phyloP scores from a whole-genome alignment of 1,140 invertebrate species.

The Lycorma delicatula region DNA sequence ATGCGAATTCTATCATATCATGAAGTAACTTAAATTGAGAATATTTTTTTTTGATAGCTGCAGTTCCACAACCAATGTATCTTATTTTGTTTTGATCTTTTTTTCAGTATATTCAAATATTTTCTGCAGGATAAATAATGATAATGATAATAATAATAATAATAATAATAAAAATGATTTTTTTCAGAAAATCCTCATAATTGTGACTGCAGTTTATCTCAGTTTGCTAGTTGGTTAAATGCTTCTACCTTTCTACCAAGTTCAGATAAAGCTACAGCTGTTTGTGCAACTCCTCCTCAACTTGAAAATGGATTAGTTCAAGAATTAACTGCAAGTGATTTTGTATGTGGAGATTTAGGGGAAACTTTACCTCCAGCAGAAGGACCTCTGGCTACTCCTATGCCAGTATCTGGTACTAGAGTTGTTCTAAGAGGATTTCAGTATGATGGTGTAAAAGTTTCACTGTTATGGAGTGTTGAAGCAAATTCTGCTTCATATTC shows the following conservation, averaged over 20 bases:
- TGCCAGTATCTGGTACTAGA: slow-evolving; percentile 29
- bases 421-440: slow-evolving; percentile 31
- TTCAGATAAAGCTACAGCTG: slow-evolving; percentile 57
- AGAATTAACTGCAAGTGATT: slow-evolving; percentile 53
- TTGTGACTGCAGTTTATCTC: slow-evolving; percentile 70
- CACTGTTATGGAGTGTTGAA: slow-evolving; percentile 41
- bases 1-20: no score
- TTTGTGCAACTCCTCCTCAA: slow-evolving; percentile 71
- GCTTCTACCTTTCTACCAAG: slow-evolving; percentile 49
- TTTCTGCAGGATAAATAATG: no score
- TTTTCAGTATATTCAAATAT: no score
- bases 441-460: slow-evolving; percentile 32
- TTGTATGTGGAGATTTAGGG: slow-evolving; percentile 51
- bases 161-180: no score
- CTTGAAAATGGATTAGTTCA: slow-evolving; percentile 68
- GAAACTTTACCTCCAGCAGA: slow-evolving; percentile 39
- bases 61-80: no score
- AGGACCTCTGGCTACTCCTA: slow-evolving; percentile 39
- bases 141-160: no score
- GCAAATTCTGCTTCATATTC: slow-evolving; percentile 49
- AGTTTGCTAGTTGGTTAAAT: slow-evolving; percentile 66
- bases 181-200: slow-evolving; percentile 72
- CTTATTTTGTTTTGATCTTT: no score
- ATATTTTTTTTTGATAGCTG: no score
- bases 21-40: no score